phyloP scores from a whole-genome alignment of 2,113 vertebrate species.

The Nyctibius bracteatus region DNA sequence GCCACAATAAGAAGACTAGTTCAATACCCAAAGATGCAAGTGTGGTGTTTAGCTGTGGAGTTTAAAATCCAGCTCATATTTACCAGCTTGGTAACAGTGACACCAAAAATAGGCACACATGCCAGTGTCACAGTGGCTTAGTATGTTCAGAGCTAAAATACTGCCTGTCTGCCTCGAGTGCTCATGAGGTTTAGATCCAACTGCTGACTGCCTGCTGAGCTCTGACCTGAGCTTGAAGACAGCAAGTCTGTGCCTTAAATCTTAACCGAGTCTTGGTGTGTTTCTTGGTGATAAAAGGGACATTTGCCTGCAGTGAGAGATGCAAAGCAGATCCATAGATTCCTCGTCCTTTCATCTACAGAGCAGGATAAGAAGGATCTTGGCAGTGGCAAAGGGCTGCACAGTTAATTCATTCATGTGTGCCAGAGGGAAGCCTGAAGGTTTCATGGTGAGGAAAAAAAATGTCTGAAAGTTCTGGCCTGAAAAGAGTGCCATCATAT shows the following conservation, averaged over 20 bases:
- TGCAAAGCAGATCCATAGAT: slow-evolving; percentile 2
- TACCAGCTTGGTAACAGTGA: not conserved
- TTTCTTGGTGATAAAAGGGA: slow-evolving; percentile 3
- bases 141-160: not conserved
- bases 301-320: not conserved
- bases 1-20: not conserved
- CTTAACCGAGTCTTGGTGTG: not conserved
- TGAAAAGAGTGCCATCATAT: not conserved
- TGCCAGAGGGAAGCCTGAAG: not conserved
- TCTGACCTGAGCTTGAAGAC: not conserved
- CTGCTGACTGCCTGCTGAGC: not conserved
- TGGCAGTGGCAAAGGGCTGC: not conserved
- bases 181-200: not conserved
- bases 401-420: not conserved
- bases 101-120: not conserved
- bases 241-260: not conserved
- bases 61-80: not conserved
- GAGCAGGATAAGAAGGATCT: not conserved
- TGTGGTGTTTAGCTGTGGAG: not conserved
- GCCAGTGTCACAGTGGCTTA: not conserved
- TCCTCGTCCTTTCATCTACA: slow-evolving; percentile 4
- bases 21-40: not conserved
- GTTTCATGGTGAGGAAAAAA: not conserved
- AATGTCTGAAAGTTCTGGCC: not conserved
- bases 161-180: not conserved